phyloP scores from a whole-genome alignment of 2,797 vertebrate species.

The Hydrophis major region DNA sequence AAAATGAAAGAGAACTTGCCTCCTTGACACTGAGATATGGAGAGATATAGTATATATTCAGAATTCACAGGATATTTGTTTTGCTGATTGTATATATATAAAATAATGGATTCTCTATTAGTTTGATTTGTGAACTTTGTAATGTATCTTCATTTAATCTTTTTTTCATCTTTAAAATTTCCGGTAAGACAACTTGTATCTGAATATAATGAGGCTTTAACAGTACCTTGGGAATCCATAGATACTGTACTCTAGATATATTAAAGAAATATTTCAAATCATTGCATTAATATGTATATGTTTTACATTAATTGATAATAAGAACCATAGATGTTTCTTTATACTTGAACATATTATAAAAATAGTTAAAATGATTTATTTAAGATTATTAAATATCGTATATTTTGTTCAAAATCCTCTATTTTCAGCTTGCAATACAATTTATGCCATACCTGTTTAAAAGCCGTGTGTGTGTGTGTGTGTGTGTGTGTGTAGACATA shows the following conservation, averaged over 20 bases:
- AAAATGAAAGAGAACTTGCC: slow-evolving; percentile 89
- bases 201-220: slow-evolving; percentile 83
- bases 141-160: slow-evolving; percentile 74
- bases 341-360: slow-evolving; percentile 24
- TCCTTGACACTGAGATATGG: slow-evolving; percentile 85
- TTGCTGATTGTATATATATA: slow-evolving; percentile 78
- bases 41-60: slow-evolving; percentile 82
- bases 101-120: slow-evolving; percentile 72
- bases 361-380: slow-evolving; percentile 27
- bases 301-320: slow-evolving; percentile 55
- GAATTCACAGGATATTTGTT: slow-evolving; percentile 97
- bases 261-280: slow-evolving; percentile 63
- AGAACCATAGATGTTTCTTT: slow-evolving; percentile 25
- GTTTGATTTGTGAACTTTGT: slow-evolving; percentile 73
- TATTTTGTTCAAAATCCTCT: not conserved
- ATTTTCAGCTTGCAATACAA: not conserved
- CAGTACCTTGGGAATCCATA: slow-evolving; percentile 56
- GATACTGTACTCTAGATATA: slow-evolving; percentile 53
- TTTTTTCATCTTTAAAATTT: slow-evolving; percentile 86
- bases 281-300: slow-evolving; percentile 52
- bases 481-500: not conserved
- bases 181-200: slow-evolving; percentile 81
- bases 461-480: not conserved
- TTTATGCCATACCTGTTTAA: not conserved
- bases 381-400: not conserved